phyloP scores from a whole-genome alignment of 2,888 invertebrate species.

The Torymus aiolomorphi region DNA sequence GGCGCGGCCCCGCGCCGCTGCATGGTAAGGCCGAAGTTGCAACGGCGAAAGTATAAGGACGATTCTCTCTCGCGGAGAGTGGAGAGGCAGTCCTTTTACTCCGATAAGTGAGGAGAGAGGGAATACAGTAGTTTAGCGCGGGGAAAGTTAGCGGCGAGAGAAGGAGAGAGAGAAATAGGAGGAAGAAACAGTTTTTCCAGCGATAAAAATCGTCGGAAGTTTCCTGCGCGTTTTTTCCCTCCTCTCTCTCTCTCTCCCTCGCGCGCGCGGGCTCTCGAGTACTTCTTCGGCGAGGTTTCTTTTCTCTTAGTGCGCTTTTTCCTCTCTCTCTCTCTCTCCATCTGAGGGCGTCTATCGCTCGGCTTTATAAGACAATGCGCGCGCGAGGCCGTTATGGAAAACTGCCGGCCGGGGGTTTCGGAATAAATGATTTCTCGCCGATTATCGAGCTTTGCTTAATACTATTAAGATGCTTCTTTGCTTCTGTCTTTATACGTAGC shows the following conservation, averaged over 20 bases:
- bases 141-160: slow-evolving; percentile 34
- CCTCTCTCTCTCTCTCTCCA: background rate
- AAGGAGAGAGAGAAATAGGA: slow-evolving; percentile 34
- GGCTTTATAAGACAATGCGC: slow-evolving; percentile 25
- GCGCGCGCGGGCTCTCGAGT: too few species aligned
- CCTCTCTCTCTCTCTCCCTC: too few species aligned
- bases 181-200: slow-evolving; percentile 49
- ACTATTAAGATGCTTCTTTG: slow-evolving; percentile 31
- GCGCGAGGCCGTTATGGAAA: slow-evolving; percentile 19
- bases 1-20: background rate
- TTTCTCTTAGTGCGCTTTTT: background rate
- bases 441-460: slow-evolving; percentile 32
- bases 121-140: slow-evolving; percentile 39
- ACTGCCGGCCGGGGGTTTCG: background rate
- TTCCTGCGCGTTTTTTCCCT: slow-evolving; percentile 6
- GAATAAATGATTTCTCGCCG: slow-evolving; percentile 43
- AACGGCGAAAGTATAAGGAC: slow-evolving; percentile 41
- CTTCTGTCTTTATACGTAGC: background rate
- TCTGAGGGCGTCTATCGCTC: background rate
- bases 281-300: background rate
- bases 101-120: slow-evolving; percentile 39
- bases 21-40: slow-evolving; percentile 29
- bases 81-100: slow-evolving; percentile 22
- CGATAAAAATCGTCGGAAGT: slow-evolving; percentile 50
- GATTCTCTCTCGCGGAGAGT: slow-evolving; percentile 28